Evolutionary conservation across 2,113 vertebrate genomes (phyloP).

Genomic region (Amblyopsis rosae): DNA sequence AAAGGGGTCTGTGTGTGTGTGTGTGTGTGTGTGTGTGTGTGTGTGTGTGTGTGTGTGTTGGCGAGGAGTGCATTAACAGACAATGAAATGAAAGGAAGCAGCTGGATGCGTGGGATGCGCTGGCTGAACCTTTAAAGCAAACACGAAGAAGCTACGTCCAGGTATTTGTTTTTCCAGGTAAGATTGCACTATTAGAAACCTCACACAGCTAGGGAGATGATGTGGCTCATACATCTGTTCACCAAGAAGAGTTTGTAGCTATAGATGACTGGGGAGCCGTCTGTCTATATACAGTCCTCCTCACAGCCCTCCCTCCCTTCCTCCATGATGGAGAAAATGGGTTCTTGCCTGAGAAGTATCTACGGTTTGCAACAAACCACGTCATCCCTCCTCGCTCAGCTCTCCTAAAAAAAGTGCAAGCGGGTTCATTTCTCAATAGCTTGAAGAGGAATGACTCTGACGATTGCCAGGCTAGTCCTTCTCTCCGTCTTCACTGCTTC

Average conservation of each 20-base stretch:
- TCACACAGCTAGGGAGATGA: constrained; percentile 42
- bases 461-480: constrained; percentile 80
- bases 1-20: neutral
- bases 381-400: constrained; percentile 31
- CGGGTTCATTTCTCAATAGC: constrained; percentile 31
- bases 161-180: constrained; percentile 10
- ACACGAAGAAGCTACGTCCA: constrained; percentile 42
- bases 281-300: constrained; percentile 25
- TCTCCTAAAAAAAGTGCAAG: constrained; percentile 42
- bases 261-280: neutral
- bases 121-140: constrained; percentile 61
- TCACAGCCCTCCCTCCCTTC: constrained; percentile 18
- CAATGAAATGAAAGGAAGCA: constrained; percentile 49
- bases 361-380: constrained; percentile 36
- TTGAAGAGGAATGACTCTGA: constrained; percentile 33
- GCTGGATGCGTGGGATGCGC: constrained; percentile 61
- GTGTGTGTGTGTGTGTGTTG: too few relatives aligned
- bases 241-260: constrained; percentile 19
- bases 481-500: constrained; percentile 97
- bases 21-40: too few relatives aligned
- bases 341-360: constrained; percentile 67
- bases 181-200: constrained; percentile 60
- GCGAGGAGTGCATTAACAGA: constrained; percentile 42
- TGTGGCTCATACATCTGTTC: constrained; percentile 39
- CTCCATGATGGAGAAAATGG: constrained; percentile 30